These are phyloP conservation scores for Scelioninae gen. 1 DNA, from an alignment of 2,888 invertebrate genomes.

Conservation along the genomic window DNA sequence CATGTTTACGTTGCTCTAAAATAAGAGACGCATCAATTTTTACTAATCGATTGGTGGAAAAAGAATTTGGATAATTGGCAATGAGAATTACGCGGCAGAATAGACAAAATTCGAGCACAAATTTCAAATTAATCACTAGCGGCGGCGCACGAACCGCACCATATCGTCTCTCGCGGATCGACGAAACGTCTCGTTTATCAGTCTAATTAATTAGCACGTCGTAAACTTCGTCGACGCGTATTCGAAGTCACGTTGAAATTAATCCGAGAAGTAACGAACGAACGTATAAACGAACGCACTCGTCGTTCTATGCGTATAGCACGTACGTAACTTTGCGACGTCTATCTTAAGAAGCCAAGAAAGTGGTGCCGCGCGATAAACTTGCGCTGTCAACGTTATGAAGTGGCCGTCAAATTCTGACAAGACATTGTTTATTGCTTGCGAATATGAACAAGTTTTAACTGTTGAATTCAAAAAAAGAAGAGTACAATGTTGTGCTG, in stretches of 20 bases:
- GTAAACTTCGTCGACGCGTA: conserved; percentile 74
- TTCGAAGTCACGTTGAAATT: conserved; percentile 67
- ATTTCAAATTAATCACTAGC: conserved; percentile 64
- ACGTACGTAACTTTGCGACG: conserved; percentile 59
- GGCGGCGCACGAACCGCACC: conserved; percentile 41
- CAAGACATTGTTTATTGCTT: conserved; percentile 6
- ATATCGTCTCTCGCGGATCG: conserved; percentile 63
- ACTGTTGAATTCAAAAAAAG: background rate
- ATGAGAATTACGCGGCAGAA: conserved; percentile 25
- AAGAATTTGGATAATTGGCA: conserved; percentile 10
- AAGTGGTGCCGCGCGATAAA: conserved; percentile 51
- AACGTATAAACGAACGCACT: conserved; percentile 55
- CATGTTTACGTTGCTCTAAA: no score
- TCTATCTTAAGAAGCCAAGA: conserved; percentile 40
- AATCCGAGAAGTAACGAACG: conserved; percentile 67
- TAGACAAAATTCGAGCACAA: conserved; percentile 19
- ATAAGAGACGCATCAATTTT: no score
- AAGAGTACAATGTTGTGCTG: background rate
- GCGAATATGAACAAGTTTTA: background rate
- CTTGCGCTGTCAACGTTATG: conserved; percentile 51
- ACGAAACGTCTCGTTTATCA: conserved; percentile 77
- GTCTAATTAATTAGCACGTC: conserved; percentile 79
- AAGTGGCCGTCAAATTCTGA: conserved; percentile 6
- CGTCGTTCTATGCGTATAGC: conserved; percentile 40
- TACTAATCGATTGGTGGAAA: background rate